Base-by-base conservation (phyloP, 2,113 vertebrate genomes). In the Phodopus roborovskii region DNA sequence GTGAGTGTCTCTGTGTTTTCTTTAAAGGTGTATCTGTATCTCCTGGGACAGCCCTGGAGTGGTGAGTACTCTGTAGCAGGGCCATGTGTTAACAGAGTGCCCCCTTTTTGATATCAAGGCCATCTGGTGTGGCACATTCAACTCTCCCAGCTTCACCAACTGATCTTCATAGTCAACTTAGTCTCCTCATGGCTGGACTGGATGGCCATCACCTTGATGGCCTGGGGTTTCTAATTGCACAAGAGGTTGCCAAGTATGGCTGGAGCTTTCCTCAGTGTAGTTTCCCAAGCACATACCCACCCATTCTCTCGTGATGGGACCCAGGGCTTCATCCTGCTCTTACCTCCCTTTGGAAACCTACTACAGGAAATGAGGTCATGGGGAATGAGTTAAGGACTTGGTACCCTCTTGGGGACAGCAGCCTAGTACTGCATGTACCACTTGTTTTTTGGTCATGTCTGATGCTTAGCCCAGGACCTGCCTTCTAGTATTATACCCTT, bases 81-180 rank as follows among this genome's bases (percentile, higher is more conserved):
- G 82, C 97, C 96, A 93, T 60, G 98, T 97, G 98, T 45, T 92
- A 97, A 92, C 22, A 73, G 97, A 96, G 86, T 88, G 81, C 98
- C 96, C 91, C 92, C 79, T 68, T 90, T 42, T 42, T 30, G 81
- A 90, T 62, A 62, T 20, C 17, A 20, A 48, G 12, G 92, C 66
- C 7, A 56, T 79, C 58, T 93, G 94, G 71, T n/a, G 87, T 96
- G 33, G 2, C 70, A 92, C 92, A 96, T 96, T 86, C 83, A 88
- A 97, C 90, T 86, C 60, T 60, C 92, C 73, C 33, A 91, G n/a
- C 94, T 96, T 91, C 94, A 92, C 0, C 0, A 48, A 9, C 16
- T 16, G 93, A 97, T 97, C 95, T 96, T 77, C 88, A 7, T 94
- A 97, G 97, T 97, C 90, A 94, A 53, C 85, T 90, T 48, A 11